A percentile compares a stretch with the other conserved stretches of the same genome.
Evolutionary conservation across 2,888 invertebrate genomes (phyloP).

Genomic region (Agonopterix heracliana): DNA sequence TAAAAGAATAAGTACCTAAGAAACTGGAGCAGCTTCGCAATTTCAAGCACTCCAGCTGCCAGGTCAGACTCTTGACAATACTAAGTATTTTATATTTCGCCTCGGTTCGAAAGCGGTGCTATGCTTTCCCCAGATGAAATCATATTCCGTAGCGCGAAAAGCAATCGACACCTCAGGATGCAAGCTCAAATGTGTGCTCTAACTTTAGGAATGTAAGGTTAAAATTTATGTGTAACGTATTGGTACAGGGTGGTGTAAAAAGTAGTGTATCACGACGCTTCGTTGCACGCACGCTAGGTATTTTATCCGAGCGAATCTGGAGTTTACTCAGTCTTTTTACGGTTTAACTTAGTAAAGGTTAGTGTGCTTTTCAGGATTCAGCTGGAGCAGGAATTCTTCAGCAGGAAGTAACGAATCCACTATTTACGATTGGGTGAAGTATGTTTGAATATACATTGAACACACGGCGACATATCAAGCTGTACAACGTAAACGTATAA

Average conservation of each 20-base stretch:
- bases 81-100: not conserved
- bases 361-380: no score
- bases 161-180: slow-evolving; percentile 35
- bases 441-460: no score
- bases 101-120: slow-evolving; percentile 12
- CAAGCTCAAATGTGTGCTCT: slow-evolving; percentile 9
- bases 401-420: no score
- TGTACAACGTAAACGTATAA: no score
- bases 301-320: slow-evolving; percentile 28
- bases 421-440: no score
- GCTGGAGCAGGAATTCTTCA: no score
- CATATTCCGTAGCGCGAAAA: slow-evolving; percentile 48
- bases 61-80: not conserved
- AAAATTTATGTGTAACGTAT: slow-evolving; percentile 14
- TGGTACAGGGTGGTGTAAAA: slow-evolving; percentile 31
- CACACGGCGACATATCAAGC: no score
- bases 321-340: slow-evolving; percentile 12
- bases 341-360: not conserved
- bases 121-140: slow-evolving; percentile 56
- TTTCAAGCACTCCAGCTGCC: not conserved
- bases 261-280: slow-evolving; percentile 33
- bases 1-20: no score
- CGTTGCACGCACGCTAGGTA: slow-evolving; percentile 31
- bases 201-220: slow-evolving; percentile 25
- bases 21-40: no score